phyloP scores from a whole-genome alignment of 2,797 vertebrate genomes.

The Neosilurus mollespiculum region DNA sequence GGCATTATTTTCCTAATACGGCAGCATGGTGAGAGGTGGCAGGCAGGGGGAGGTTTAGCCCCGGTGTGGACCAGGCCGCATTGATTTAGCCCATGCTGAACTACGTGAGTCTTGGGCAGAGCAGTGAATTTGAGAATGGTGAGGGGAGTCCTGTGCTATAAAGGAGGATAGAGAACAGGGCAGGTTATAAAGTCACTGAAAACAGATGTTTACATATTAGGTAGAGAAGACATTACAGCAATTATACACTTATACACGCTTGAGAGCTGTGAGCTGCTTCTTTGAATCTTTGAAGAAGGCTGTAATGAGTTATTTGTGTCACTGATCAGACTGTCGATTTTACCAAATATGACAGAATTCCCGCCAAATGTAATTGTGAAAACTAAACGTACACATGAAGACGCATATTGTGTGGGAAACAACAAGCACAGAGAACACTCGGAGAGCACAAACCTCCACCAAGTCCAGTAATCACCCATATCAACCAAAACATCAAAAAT shows the following conservation, averaged over 20 bases:
- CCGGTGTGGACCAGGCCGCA: conserved; percentile 68
- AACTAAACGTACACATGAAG: neutral
- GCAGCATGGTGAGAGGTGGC: conserved; percentile 66
- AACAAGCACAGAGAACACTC: no score
- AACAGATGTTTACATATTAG: conserved; percentile 83
- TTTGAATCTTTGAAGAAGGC: conserved; percentile 63
- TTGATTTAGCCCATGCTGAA: conserved; percentile 75
- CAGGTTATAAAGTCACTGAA: conserved; percentile 79
- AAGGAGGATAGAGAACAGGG: conserved; percentile 72
- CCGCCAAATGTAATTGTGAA: neutral
- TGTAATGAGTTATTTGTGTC: neutral
- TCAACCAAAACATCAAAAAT: no score
- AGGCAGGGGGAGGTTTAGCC: conserved; percentile 72
- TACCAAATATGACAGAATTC: neutral
- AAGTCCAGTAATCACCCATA: no score
- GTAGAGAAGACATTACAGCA: conserved; percentile 79
- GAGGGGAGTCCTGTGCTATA: conserved; percentile 68
- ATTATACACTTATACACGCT: conserved; percentile 72
- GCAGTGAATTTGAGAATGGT: conserved; percentile 78
- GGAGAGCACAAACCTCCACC: no score
- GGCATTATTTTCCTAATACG: conserved; percentile 81
- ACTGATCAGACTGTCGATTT: neutral
- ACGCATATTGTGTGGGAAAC: neutral
- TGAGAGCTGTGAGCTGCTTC: conserved; percentile 72
- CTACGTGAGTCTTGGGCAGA: conserved; percentile 78